A percentile compares a stretch with the other conserved stretches of the same genome.
Conservation (phyloP, 2,888 invertebrate species). For the Perithous albicinctus region DNA sequence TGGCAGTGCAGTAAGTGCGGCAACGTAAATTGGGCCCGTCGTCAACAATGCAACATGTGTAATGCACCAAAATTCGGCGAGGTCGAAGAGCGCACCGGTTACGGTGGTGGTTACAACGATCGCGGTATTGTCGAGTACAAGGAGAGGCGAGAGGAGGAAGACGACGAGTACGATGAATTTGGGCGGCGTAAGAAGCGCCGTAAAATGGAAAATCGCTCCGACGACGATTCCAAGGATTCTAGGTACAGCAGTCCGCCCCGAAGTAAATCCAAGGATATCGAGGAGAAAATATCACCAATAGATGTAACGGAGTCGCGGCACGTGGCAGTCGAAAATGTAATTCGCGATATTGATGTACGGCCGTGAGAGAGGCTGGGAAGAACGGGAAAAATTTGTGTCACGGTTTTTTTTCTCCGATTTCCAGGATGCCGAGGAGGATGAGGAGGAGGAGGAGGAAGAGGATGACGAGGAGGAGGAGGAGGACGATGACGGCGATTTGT, state of each 20-base stretch:
- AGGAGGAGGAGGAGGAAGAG: conserved; percentile 83
- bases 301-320: conserved; percentile 71
- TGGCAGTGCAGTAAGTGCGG: conserved; percentile 99
- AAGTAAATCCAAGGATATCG: conserved; percentile 76
- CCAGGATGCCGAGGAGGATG: conserved; percentile 81
- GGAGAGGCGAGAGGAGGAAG: conserved; percentile 92
- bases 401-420: conserved; percentile 55
- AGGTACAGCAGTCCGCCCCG: conserved; percentile 79
- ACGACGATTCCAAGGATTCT: conserved; percentile 82
- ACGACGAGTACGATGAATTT: conserved; percentile 99
- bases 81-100: conserved; percentile 93
- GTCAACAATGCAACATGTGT: conserved; percentile 99
- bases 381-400: conserved; percentile 32
- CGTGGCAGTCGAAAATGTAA: conserved; percentile 75
- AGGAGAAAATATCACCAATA: conserved; percentile 68
- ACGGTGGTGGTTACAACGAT: conserved; percentile 97
- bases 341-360: conserved; percentile 41
- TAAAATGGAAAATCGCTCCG: conserved; percentile 85
- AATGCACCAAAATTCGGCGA: conserved; percentile 99
- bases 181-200: conserved; percentile 88
- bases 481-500: conserved; percentile 86
- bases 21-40: conserved; percentile 99
- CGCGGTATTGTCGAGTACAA: conserved; percentile 98
- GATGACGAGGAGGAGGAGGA: conserved; percentile 86
- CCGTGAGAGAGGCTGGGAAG: background rate